Base-by-base conservation (phyloP, 2,797 vertebrate genomes). In the Diplodus sargus region DNA sequence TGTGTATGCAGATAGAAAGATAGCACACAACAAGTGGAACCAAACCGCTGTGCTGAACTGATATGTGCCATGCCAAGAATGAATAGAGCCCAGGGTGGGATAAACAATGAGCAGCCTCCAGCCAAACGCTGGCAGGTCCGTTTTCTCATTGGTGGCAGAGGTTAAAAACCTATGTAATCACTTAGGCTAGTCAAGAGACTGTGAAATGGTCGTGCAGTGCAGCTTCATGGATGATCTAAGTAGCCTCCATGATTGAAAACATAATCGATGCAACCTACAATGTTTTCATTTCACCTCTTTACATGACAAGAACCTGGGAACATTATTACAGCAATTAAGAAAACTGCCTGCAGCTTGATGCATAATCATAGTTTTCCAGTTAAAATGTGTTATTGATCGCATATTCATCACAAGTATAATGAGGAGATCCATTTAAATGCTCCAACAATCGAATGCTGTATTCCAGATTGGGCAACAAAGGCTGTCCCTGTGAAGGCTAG, bases 1-100 rank as follows among this genome's bases (percentile, higher is more conserved):
- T 42, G 58, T 76, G 70, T 45, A n/a, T 79, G 79, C 60, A 70
- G 79, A 87, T 72, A 51, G 70, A 74, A 69, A 34, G 56, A 89
- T 57, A 82, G 58, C 61, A 18, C 63, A 60, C 51, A 58, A 73
- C 70, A 70, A 80, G 71, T 74, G 74, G 75, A 76, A 51, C 54
- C 72, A 43, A 48, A 81, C 72, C 11, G 10, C 51, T 73, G 74
- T 42, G 59, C 70, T 77, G 34, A 39, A 25, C 73, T 66, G 76
- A 85, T 73, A 77, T 15, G 64, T 16, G 42, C 58, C 30, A 45
- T 42, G 47, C 67, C 58, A 64, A 65, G 56, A 76, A 71, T 56
- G 74, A 81, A 62, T 8, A 34, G 68, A 65, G 59, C 43, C 43
- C 34, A 18, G 28, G n/a, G 57, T 52, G 70, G 54, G 42, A 43